Evolutionary conservation across 2,888 invertebrate genomes (phyloP).

Genomic region (Chalcis sispes): DNA sequence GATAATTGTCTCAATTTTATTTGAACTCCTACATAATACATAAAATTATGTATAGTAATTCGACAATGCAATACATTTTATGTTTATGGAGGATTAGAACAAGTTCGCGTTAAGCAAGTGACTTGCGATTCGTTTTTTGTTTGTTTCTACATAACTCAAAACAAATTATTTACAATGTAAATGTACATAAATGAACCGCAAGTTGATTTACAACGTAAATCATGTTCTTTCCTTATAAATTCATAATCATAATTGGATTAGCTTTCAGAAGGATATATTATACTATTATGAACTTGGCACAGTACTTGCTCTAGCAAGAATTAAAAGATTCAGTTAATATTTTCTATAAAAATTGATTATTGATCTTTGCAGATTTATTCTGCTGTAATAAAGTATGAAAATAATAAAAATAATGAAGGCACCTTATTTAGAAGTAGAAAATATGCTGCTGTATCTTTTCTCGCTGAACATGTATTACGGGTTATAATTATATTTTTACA

Average conservation of each 20-base stretch:
- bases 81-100: background rate
- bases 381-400: constrained; percentile 43
- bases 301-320: constrained; percentile 24
- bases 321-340: constrained; percentile 47
- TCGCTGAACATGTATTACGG: background rate
- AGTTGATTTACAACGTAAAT: constrained; percentile 34
- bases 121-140: constrained; percentile 13
- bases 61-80: background rate
- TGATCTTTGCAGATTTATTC: constrained; percentile 27
- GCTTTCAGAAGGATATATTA: constrained; percentile 38
- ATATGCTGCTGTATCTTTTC: constrained; percentile 45
- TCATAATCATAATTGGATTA: constrained; percentile 13
- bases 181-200: constrained; percentile 40
- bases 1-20: background rate
- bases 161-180: constrained; percentile 31
- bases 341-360: constrained; percentile 40
- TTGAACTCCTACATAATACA: background rate
- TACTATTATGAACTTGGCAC: constrained; percentile 36
- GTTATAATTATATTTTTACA: no score
- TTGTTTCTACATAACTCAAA: constrained; percentile 11
- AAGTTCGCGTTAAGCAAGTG: constrained; percentile 16
- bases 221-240: constrained; percentile 20
- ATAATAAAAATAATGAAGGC: constrained; percentile 56
- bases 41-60: background rate
- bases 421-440: constrained; percentile 51